A percentile compares a stretch with the other conserved stretches of the same genome.
phyloP scores from a whole-genome alignment of 2,888 invertebrate genomes.

The Chrysolina oricalcia region DNA sequence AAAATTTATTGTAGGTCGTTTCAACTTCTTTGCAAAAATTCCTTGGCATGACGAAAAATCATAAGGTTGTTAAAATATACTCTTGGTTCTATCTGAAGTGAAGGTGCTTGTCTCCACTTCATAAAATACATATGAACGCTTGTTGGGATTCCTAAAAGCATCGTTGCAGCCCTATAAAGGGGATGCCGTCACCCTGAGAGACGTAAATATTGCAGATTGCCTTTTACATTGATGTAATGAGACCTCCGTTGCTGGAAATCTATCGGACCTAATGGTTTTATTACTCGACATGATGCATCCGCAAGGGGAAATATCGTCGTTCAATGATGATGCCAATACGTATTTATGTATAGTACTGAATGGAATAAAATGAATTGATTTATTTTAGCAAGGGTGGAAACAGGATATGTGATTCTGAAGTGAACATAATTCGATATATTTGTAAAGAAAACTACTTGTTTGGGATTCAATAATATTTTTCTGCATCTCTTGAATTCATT shows the following conservation, averaged over 20 bases:
- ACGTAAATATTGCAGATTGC: conserved; percentile 57
- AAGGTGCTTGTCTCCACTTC: conserved; percentile 60
- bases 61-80: too few species aligned
- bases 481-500: too few species aligned
- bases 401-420: too few species aligned
- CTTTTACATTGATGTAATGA: conserved; percentile 59
- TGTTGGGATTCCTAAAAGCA: conserved; percentile 60
- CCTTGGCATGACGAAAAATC: neutral
- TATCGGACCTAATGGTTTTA: conserved; percentile 44
- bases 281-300: conserved; percentile 33
- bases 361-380: neutral
- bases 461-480: too few species aligned
- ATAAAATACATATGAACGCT: conserved; percentile 61
- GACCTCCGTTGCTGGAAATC: conserved; percentile 43
- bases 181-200: conserved; percentile 50
- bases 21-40: too few species aligned
- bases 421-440: too few species aligned
- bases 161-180: conserved; percentile 53
- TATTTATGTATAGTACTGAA: neutral
- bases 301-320: neutral
- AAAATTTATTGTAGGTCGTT: too few species aligned
- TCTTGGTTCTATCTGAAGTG: conserved; percentile 2
- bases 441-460: too few species aligned
- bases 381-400: neutral
- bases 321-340: neutral